Evolutionary conservation across 1,140 invertebrate genomes (phyloP).

Genomic region (Holotrichia oblita): DNA sequence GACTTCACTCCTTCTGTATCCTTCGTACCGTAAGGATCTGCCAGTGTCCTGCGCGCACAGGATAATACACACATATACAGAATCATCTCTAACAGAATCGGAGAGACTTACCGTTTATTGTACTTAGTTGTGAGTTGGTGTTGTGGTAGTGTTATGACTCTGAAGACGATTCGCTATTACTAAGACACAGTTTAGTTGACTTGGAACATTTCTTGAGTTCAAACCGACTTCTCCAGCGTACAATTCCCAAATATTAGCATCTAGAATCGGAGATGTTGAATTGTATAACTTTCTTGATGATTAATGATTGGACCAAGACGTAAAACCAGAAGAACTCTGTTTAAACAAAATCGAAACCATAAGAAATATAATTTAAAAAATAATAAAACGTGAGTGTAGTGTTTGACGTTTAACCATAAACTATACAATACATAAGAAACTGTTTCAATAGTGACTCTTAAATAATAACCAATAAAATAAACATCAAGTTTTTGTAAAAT

Average conservation of each 20-base stretch:
- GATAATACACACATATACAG: conserved; percentile 24
- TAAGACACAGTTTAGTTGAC: conserved; percentile 30
- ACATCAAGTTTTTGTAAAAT: neutral
- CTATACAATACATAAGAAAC: neutral
- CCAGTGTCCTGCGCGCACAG: conserved; percentile 52
- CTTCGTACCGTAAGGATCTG: conserved; percentile 58
- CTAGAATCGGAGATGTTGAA: neutral
- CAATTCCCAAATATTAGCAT: neutral
- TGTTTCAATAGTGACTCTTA: neutral
- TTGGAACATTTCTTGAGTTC: conserved; percentile 34
- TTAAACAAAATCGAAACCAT: neutral
- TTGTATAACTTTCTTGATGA: neutral
- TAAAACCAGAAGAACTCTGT: neutral
- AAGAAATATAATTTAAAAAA: neutral
- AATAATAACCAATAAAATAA: conserved; percentile 14
- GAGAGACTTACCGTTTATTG: neutral
- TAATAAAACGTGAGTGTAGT: neutral
- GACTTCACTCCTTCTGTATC: conserved; percentile 56
- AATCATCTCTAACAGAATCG: neutral
- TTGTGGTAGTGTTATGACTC: neutral
- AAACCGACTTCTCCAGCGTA: conserved; percentile 21
- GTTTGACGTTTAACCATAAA: neutral
- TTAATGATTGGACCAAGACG: neutral
- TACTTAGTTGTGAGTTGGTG: neutral
- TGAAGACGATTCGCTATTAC: neutral